Evolutionary conservation across 2,888 invertebrate genomes (phyloP), one percentile per base, ranked within the genome.

Genomic region (Nephrocerus scutellatus): DNA sequence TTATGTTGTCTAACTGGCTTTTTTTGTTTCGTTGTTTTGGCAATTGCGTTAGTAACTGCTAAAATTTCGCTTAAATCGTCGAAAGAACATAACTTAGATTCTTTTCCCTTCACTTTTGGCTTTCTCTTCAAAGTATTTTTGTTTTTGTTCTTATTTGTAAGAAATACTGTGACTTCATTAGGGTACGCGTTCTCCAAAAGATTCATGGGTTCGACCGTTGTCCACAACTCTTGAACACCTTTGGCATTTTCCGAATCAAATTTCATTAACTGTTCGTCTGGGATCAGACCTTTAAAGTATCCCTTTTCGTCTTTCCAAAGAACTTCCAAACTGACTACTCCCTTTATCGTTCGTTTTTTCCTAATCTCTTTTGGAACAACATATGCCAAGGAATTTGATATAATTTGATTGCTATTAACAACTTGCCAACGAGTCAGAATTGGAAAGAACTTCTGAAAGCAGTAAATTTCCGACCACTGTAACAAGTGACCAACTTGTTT

Each of bases 391-490:
- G 39, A 38, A 5, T 30, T 32, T 39, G 22, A 57, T n/a, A n/a
- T n/a, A n/a, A n/a, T 20, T n/a, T 34, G 9, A 2, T 19, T 5
- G 3, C 15, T 10, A 43, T 54, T 51, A 6, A 54, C 53, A 52
- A 66, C 75, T 56, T 85, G 84, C 85, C 85, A 87, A 50, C 86
- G 75, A 0, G 84, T 84, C 15, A 82, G 60, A 28, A 89, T 59
- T 0, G 86, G 84, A 40, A 87, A 70, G 49, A 85, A 79, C 62
- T 87, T 88, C 54, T 82, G 79, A 47, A 86, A 80, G 24, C 81
- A 75, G 59, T 88, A 87, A 20, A 79, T 72, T 55, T 82, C 78
- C 3, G 80, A 74, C 89, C 89, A 89, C 47, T 75, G 75, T 35
- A 88, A 61, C 52, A 80, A 76, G 41, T 70, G 71, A 0, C 72